Conservation (phyloP, 2,888 invertebrate species). For the Amorpha juglandis region DNA sequence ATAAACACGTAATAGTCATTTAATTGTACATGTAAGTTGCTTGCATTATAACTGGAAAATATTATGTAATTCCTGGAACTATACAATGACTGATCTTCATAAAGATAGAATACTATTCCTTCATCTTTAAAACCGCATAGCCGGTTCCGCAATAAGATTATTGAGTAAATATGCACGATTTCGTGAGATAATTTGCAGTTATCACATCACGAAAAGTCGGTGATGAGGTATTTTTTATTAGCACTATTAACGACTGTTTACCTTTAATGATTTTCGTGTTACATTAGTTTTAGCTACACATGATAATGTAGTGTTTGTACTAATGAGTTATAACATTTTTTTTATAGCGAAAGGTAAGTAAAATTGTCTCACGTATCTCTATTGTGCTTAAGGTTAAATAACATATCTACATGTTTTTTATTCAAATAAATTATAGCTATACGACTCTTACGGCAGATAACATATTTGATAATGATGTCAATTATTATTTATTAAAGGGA, state of each 20-base stretch:
- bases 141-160: background rate
- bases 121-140: background rate
- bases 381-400: constrained; percentile 8
- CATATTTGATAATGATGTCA: too few species aligned
- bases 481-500: too few species aligned
- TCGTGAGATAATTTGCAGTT: background rate
- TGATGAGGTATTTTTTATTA: constrained; percentile 2
- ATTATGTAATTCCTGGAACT: background rate
- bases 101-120: background rate
- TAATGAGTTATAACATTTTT: constrained; percentile 1
- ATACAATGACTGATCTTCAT: background rate
- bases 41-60: background rate
- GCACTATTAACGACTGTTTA: background rate
- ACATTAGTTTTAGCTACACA: background rate
- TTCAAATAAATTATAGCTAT: background rate
- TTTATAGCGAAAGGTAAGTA: constrained; percentile 12
- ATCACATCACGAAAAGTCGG: constrained; percentile 6
- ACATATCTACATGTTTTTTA: background rate
- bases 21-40: background rate
- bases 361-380: background rate
- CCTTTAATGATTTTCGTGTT: background rate
- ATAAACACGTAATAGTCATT: background rate
- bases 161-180: background rate
- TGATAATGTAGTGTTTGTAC: background rate
- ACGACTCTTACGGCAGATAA: too few species aligned